phyloP scores from a whole-genome alignment of 2,797 vertebrate species.

The Gymnoscopelus microlampas region DNA sequence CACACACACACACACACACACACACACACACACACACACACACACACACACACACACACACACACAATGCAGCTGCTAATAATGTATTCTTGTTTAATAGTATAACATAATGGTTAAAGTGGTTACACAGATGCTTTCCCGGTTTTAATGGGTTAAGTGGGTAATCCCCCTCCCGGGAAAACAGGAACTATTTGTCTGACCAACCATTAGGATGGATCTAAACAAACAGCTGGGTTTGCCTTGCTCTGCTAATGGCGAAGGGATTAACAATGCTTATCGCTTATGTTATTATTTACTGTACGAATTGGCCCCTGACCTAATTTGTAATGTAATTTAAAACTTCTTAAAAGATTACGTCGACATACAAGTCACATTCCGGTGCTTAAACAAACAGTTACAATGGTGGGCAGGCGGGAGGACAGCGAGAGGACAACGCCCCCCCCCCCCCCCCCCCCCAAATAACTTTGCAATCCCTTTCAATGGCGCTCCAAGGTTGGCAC shows the following conservation, averaged over 20 bases:
- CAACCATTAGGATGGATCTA: constrained; percentile 14
- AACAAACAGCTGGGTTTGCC: constrained; percentile 58
- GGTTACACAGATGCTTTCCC: no score
- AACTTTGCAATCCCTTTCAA: constrained; percentile 47
- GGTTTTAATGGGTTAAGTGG: no score
- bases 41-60: no score
- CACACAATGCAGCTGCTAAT: no score
- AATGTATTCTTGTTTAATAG: no score
- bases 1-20: no score
- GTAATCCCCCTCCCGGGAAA: constrained; percentile 35
- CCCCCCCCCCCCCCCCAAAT: constrained; percentile 41
- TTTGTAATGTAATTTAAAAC: constrained; percentile 73
- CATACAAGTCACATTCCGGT: constrained; percentile 60
- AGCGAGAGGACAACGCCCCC: constrained; percentile 5
- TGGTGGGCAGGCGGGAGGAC: constrained; percentile 37
- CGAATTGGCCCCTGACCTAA: constrained; percentile 68
- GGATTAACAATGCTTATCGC: constrained; percentile 65
- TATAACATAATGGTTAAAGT: no score
- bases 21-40: no score
- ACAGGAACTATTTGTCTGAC: no score
- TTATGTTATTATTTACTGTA: constrained; percentile 67
- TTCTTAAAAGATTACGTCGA: constrained; percentile 72
- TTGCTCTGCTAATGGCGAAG: constrained; percentile 49
- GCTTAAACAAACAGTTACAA: constrained; percentile 48
- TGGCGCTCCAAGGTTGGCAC: constrained; percentile 51